Percentiles rank a stretch among this genome's conserved stretches.
Conservation (phyloP, 2,888 invertebrate genomes). For the Acanthopleura granulata region DNA sequence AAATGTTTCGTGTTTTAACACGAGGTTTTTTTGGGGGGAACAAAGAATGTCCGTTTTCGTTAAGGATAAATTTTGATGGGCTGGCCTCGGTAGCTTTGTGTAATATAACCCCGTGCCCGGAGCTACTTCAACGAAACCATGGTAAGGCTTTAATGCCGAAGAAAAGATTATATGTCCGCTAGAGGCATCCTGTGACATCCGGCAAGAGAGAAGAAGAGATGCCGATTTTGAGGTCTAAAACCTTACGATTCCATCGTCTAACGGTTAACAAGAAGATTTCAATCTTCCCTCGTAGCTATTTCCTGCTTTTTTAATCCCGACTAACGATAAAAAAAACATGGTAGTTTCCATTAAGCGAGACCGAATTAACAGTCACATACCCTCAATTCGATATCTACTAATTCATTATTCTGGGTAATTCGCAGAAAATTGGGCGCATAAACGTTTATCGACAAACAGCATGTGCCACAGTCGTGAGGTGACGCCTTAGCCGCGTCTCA, state of each 20-base stretch:
- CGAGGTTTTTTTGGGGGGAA: not conserved
- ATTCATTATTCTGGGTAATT: constrained; percentile 6
- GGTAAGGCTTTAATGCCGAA: not conserved
- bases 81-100: not conserved
- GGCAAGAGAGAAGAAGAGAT: no score
- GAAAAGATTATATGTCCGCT: not conserved
- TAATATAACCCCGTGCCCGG: not conserved
- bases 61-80: not conserved
- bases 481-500: no score
- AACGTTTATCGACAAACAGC: constrained; percentile 10
- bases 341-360: no score
- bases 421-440: constrained; percentile 8
- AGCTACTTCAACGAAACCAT: not conserved
- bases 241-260: no score
- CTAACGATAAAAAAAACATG: no score
- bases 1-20: not conserved
- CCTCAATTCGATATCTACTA: constrained; percentile 12
- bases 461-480: not conserved
- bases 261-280: no score
- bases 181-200: not conserved
- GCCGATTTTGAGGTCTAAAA: no score
- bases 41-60: constrained; percentile 10
- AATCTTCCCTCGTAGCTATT: no score
- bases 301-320: no score
- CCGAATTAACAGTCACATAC: not conserved